Evolutionary conservation across 2,888 invertebrate genomes (phyloP), one percentile per base, ranked within the genome.

Genomic region (Macropis europaea): DNA sequence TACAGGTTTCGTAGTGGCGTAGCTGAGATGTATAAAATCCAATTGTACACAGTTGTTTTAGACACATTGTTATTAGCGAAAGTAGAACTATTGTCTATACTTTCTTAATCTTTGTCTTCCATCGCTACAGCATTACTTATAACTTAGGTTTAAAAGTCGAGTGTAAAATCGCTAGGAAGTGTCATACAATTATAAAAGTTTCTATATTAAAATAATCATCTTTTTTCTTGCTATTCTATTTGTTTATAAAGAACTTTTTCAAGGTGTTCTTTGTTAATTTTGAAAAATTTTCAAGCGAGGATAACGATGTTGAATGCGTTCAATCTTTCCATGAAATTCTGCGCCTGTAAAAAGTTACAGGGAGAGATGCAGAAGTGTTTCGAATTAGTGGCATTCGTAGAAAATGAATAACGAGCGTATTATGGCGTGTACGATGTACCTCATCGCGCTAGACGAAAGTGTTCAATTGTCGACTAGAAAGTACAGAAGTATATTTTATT

Each of bases 41-140:
- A 24, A 43, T 43, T 61, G 36, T 52, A 66, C 13, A 13, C 15
- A 36, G 17, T 52, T 43, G 13, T 50, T 43, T 22, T 54, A 50
- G 42, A 4, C 22, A 34, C 13, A 64, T 7, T 19, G 24, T 32
- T 54, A 34, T 24, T 52, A 26, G 22, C n/a, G 22, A 53, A 9
- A 26, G 34, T 43, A 62, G 34, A n/a, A n/a, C 28, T 2, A 13
- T 26, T 34, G 24, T 22, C 19, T 38, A 17, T 42, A 42, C 22
- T 38, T n/a, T 22, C 9, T 57, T 45, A 57, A 68, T 57, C 66
- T 28, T 57, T 57, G 70, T 69, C 70, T 69, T 69, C 56, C 69
- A 69, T 48, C 36, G 6, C 19, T 69, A 40, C 24, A n/a, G 13
- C 13, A 17, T 9, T 1, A 56, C 13, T 30, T 52, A 45, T 47